Percentiles rank a stretch among this genome's conserved stretches.
These are phyloP conservation scores for Psittacus erithacus DNA, from an alignment of 2,113 vertebrate genomes.

Conservation along the genomic window DNA sequence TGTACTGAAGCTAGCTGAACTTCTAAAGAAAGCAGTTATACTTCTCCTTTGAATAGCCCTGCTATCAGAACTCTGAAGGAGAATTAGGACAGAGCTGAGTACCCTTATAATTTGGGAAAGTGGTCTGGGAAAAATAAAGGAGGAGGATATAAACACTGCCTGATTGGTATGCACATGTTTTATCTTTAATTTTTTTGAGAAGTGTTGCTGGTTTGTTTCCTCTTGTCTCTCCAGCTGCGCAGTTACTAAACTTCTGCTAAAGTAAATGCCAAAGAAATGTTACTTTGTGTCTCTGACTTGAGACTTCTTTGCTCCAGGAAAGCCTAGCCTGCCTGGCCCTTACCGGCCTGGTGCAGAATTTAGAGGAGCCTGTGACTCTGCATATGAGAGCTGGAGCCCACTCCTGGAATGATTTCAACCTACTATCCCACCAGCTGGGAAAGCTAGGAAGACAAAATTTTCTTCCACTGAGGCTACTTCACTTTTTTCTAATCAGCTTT, in stretches of 20 bases:
- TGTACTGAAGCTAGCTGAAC: background rate
- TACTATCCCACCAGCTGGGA: background rate
- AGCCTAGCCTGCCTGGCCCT: background rate
- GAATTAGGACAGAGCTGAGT: background rate
- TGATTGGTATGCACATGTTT: accelerated
- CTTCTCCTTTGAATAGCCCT: background rate
- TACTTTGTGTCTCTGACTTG: background rate
- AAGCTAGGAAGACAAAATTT: background rate
- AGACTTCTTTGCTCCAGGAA: background rate
- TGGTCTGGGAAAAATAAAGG: background rate
- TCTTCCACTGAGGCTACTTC: background rate
- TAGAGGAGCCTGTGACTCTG: background rate
- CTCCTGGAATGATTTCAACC: background rate
- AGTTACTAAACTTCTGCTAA: background rate
- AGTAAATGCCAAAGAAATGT: background rate
- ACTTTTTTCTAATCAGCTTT: background rate
- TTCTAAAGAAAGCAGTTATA: background rate
- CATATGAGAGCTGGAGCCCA: background rate
- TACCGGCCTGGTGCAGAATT: background rate
- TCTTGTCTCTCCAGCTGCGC: background rate
- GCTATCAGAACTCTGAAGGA: background rate
- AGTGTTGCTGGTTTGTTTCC: background rate
- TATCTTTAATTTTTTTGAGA: background rate
- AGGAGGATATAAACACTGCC: background rate
- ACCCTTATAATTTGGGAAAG: background rate